These are phyloP conservation scores for silkworm (Bombyx mori) DNA, from an alignment of 1,140 invertebrate genomes.

Conservation along the genomic window DNA sequence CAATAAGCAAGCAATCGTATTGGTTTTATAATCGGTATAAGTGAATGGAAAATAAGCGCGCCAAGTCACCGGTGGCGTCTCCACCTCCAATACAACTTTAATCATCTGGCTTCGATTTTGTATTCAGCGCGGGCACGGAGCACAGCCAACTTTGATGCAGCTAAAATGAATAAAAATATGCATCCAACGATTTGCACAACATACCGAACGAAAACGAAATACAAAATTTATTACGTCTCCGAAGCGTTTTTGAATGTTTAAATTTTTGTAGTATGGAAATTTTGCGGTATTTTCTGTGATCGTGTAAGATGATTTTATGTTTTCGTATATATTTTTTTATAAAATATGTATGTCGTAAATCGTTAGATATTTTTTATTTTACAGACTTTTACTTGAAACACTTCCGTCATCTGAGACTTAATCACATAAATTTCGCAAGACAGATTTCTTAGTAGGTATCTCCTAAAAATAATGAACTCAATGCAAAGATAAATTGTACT, in stretches of 20 bases:
- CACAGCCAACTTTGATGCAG: constrained; percentile 15
- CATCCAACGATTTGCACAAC: constrained; percentile 16
- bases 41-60: background rate
- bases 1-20: no score
- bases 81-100: constrained; percentile 8
- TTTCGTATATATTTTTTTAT: background rate
- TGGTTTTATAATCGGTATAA: background rate
- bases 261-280: background rate
- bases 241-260: no score
- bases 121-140: constrained; percentile 12
- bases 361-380: background rate
- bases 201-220: constrained; percentile 9
- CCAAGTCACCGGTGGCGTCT: no score
- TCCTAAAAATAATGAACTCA: no score
- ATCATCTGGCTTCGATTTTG: constrained; percentile 9
- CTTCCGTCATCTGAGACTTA: no score
- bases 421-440: no score
- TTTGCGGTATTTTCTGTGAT: background rate
- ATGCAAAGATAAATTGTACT: background rate
- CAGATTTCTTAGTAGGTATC: no score
- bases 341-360: background rate
- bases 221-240: background rate
- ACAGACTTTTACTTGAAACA: no score
- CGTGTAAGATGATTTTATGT: background rate
- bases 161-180: constrained; percentile 22